Percentiles rank a stretch among this genome's conserved stretches.
Evolutionary conservation across 2,113 vertebrate species (phyloP).

Genomic region (Saguinus midas): DNA sequence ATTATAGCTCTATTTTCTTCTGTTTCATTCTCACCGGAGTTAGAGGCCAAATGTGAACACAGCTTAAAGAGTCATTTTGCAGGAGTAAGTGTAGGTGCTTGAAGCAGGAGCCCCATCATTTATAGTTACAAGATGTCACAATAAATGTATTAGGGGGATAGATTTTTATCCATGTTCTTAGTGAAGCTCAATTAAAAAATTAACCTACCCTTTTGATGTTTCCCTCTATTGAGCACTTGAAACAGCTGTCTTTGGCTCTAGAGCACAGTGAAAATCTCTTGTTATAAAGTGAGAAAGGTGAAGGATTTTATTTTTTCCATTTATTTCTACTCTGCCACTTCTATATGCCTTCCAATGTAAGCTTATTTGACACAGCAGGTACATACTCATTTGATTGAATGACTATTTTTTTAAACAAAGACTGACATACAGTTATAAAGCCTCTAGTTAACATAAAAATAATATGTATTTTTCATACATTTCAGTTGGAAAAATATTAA

Average conservation of each 20-base stretch:
- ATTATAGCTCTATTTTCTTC: slow-evolving; percentile 7
- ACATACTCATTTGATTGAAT: neutral
- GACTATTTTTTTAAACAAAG: neutral
- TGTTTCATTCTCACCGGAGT: slow-evolving; percentile 27
- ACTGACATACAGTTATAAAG: neutral
- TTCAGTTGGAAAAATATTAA: neutral
- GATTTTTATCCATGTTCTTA: neutral
- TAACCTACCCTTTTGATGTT: neutral
- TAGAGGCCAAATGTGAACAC: slow-evolving; percentile 33
- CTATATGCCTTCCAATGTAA: neutral
- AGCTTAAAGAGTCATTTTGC: slow-evolving; percentile 14
- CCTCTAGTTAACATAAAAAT: neutral
- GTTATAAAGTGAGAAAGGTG: neutral
- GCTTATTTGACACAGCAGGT: neutral
- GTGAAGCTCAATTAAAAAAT: slow-evolving; percentile 26
- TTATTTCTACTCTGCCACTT: neutral
- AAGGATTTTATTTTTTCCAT: neutral
- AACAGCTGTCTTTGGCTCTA: neutral
- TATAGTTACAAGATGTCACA: neutral
- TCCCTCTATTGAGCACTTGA: neutral
- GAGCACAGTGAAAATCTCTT: neutral
- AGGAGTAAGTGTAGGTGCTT: neutral
- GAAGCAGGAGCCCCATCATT: slow-evolving; percentile 3
- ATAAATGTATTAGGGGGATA: neutral
- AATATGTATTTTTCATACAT: neutral